Conservation (phyloP, 1,140 invertebrate species). For the Oppia nitens region DNA sequence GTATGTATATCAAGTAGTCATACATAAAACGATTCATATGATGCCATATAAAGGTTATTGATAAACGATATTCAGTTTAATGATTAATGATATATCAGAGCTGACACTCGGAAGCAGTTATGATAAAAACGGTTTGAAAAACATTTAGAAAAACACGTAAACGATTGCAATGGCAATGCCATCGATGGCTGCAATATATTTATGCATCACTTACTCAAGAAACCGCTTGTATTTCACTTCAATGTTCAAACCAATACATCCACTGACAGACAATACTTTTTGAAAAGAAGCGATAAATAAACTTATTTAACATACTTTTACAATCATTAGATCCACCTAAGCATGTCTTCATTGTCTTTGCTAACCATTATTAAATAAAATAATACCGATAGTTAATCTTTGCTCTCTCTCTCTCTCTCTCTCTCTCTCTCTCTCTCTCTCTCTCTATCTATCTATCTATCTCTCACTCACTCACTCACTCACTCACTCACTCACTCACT, state of each 20-base stretch:
- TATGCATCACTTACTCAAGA: background rate
- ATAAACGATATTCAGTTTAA: background rate
- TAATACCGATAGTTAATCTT: slow-evolving; percentile 12
- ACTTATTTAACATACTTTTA: background rate
- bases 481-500: background rate
- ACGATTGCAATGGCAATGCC: too few species aligned
- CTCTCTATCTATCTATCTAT: slow-evolving; percentile 2
- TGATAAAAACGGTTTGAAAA: background rate
- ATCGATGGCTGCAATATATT: too few species aligned
- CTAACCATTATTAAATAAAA: slow-evolving; percentile 12
- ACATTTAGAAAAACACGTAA: background rate
- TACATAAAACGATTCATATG: background rate
- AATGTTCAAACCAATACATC: background rate
- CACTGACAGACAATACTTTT: background rate
- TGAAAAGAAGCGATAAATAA: background rate
- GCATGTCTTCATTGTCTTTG: slow-evolving; percentile 7
- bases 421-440: slow-evolving; percentile 3
- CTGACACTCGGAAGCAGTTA: background rate
- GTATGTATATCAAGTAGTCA: too few species aligned
- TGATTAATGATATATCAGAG: background rate
- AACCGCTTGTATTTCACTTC: background rate
- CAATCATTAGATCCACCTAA: slow-evolving; percentile 1
- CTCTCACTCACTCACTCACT: background rate
- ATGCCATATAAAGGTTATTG: background rate
- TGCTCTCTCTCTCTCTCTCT: background rate